A percentile compares a stretch with the other conserved stretches of the same genome.
These are phyloP conservation scores for Gorsachius magnificus DNA, from an alignment of 2,797 vertebrate genomes.

Conservation along the genomic window DNA sequence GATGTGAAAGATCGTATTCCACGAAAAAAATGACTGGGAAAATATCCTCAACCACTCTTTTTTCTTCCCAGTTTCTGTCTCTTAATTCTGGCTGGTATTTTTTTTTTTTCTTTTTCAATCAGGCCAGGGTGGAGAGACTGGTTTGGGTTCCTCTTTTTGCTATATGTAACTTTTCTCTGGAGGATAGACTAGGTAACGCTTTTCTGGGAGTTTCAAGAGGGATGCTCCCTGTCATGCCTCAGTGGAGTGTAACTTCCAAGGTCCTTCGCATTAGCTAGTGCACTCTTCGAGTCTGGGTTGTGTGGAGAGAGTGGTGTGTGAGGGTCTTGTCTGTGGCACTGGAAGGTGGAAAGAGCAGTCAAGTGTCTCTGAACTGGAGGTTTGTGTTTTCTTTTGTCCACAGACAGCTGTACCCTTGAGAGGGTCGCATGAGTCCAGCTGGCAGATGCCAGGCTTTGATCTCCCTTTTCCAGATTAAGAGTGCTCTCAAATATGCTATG, in stretches of 20 bases:
- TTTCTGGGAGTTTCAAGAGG: neutral
- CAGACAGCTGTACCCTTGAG: neutral
- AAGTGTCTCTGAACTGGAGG: neutral
- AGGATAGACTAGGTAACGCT: neutral
- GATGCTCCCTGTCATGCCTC: neutral
- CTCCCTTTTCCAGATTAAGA: neutral
- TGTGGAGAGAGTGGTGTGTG: neutral
- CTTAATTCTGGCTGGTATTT: neutral
- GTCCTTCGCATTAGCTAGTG: neutral
- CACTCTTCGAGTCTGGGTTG: neutral
- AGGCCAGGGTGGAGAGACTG: neutral
- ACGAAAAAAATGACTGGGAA: neutral
- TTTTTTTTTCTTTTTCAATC: neutral
- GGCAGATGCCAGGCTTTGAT: neutral
- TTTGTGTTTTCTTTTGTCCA: neutral
- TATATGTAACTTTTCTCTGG: neutral
- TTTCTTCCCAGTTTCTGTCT: neutral
- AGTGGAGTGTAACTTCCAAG: neutral
- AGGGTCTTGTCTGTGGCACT: neutral
- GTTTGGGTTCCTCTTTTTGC: neutral
- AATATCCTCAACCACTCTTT: neutral
- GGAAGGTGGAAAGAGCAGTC: neutral
- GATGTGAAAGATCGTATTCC: neutral
- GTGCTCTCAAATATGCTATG: neutral
- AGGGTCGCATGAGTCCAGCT: neutral